phyloP scores from a whole-genome alignment of 2,888 invertebrate genomes.

The Thalpophila matura region DNA sequence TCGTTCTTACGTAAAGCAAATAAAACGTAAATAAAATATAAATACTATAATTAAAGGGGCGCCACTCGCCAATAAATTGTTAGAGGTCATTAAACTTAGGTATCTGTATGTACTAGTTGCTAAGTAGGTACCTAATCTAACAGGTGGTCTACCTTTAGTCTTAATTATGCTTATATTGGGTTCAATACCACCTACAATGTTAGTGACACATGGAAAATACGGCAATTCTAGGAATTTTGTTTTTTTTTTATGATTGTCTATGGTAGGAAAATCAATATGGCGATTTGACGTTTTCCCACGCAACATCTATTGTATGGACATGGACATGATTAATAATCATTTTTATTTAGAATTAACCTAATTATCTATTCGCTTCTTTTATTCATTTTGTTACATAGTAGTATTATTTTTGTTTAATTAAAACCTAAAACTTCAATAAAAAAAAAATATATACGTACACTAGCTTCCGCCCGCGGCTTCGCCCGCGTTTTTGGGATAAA shows the following conservation, averaged over 20 bases:
- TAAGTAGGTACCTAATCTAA: constrained; percentile 34
- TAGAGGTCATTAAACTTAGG: constrained; percentile 50
- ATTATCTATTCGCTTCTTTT: not conserved
- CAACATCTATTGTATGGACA: constrained; percentile 18
- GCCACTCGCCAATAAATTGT: constrained; percentile 19
- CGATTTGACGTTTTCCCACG: constrained; percentile 33
- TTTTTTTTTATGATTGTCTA: constrained; percentile 20
- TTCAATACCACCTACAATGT: constrained; percentile 49
- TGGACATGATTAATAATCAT: not conserved
- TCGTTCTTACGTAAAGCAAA: constrained; percentile 16
- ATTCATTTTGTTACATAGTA: not conserved
- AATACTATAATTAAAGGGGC: constrained; percentile 43
- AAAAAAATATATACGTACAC: too few relatives aligned
- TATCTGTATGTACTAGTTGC: constrained; percentile 33
- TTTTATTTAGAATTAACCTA: not conserved
- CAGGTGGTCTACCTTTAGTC: constrained; percentile 45
- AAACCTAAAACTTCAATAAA: too few relatives aligned
- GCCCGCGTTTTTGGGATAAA: too few relatives aligned
- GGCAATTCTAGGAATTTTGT: constrained; percentile 30
- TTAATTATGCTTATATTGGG: constrained; percentile 44
- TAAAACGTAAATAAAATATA: constrained; percentile 13
- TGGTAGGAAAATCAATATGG: constrained; percentile 37
- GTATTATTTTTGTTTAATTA: too few relatives aligned
- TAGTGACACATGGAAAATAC: constrained; percentile 43
- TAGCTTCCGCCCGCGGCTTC: too few relatives aligned